Base-by-base conservation (phyloP, 1,140 invertebrate species). In the Conopomorpha cramerella region DNA sequence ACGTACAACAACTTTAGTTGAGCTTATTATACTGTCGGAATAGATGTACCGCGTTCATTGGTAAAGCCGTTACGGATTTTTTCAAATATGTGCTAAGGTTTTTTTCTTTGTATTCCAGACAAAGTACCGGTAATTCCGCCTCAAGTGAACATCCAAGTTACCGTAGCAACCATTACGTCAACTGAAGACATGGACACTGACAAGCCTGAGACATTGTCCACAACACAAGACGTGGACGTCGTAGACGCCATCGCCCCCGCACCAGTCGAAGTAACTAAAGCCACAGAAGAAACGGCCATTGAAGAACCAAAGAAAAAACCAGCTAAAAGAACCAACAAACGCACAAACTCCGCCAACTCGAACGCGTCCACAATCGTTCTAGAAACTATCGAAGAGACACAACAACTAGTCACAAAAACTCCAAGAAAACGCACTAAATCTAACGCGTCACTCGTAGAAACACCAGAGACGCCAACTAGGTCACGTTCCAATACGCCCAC, bases 401-500 rank as follows among this genome's bases (percentile, higher is more conserved):
- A 51, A 40, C 42, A 45, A 34, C 46, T 49, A 39, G 51, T 45
- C 12, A 48, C 55, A 3, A 58, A 60, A 36, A 36, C 36, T 16
- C 6, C 36, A 34, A 16, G 26, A 23, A 23, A 23, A 23, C 4
- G 19, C 4, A 23, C 19, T 6, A 23, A 23, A 23, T 23, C 19
- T 6, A 23, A 4, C 10, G 4, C 19, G 4, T 23, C 19, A 23
- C 4, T 6, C 19, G 19, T 23, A 23, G 19, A 23, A 23, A 23
- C 19, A 6, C 19, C 4, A 23, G 19, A 23, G 1, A 50, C 49
- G 17, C 38, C 51, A 12, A 35, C 55, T 13, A 53, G 51, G 33
- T 46, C 55, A 28, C 41, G 46, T 25, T 45, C 51, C 0, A 70
- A 62, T 41, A 58, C 59, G 1, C 57, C 63, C 4, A 60, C 46